phyloP scores from a whole-genome alignment of 2,888 invertebrate genomes.

The Andrena minutula region DNA sequence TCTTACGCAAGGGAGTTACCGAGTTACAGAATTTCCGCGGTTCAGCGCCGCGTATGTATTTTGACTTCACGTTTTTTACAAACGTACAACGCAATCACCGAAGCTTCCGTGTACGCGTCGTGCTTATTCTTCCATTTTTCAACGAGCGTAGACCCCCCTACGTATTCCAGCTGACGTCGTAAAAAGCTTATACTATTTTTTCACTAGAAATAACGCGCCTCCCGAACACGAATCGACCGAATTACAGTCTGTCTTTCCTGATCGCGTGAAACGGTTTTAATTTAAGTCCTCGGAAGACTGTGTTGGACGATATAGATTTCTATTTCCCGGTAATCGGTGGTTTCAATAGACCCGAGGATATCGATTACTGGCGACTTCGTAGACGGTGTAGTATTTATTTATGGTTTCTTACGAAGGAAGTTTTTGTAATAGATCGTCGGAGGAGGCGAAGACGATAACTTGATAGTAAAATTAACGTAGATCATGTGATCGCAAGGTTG shows the following conservation, averaged over 20 bases:
- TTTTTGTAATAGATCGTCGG: conserved; percentile 6
- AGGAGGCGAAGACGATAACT: neutral
- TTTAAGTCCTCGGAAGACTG: conserved; percentile 34
- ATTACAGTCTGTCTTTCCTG: conserved; percentile 12
- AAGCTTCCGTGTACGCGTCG: conserved; percentile 49
- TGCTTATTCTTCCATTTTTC: conserved; percentile 47
- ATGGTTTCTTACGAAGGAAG: neutral
- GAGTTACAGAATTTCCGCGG: neutral
- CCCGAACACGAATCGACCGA: conserved; percentile 16
- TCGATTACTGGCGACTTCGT: neutral
- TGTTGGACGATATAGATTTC: conserved; percentile 4
- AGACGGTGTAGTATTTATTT: conserved; percentile 11
- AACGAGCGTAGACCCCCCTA: neutral
- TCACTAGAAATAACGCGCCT: conserved; percentile 25
- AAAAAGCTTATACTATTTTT: conserved; percentile 20
- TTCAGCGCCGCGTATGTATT: neutral
- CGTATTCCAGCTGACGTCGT: neutral
- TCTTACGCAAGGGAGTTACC: neutral
- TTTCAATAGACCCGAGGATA: neutral
- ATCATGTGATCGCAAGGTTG: neutral
- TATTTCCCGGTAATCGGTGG: conserved; percentile 3
- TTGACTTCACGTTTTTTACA: neutral
- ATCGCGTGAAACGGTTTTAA: conserved; percentile 14
- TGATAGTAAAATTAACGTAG: neutral
- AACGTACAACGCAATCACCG: neutral